Evolutionary conservation across 1,140 invertebrate species (phyloP).

Genomic region (Cataglyphis hispanica): DNA sequence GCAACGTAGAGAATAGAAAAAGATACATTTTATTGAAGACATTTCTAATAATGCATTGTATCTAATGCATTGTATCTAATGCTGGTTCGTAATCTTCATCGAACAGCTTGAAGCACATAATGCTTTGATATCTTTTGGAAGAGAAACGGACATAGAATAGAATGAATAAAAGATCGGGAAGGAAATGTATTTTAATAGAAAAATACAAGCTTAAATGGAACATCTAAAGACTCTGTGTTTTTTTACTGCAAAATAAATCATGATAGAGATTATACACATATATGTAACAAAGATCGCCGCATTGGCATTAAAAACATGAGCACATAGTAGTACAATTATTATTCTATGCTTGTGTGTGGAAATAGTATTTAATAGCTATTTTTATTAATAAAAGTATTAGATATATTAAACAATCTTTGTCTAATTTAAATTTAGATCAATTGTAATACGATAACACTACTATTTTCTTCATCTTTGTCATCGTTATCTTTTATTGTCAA

Average conservation of each 20-base stretch:
- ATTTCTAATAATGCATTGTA: slow-evolving; percentile 20
- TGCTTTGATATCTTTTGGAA: slow-evolving; percentile 49
- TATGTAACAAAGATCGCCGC: neutral
- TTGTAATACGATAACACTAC: neutral
- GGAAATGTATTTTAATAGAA: slow-evolving; percentile 40
- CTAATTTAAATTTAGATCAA: neutral
- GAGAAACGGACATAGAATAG: slow-evolving; percentile 13
- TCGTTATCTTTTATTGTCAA: neutral
- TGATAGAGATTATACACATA: no score
- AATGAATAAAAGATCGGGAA: slow-evolving; percentile 17
- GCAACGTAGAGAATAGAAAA: slow-evolving; percentile 79
- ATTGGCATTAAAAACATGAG: neutral
- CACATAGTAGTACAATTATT: neutral
- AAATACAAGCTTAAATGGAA: slow-evolving; percentile 48
- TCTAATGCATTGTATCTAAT: slow-evolving; percentile 40
- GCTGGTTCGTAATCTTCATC: slow-evolving; percentile 21
- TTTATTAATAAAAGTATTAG: no score
- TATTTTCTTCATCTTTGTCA: no score
- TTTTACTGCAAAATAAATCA: neutral
- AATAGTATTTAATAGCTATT: neutral
- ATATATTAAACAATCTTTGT: neutral
- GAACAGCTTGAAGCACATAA: neutral
- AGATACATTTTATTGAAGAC: slow-evolving; percentile 31
- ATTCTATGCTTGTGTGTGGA: neutral
- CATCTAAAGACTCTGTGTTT: neutral